Percentiles rank a stretch among this genome's conserved stretches.
phyloP scores from a whole-genome alignment of 2,888 invertebrate species.

The Serripes groenlandicus region DNA sequence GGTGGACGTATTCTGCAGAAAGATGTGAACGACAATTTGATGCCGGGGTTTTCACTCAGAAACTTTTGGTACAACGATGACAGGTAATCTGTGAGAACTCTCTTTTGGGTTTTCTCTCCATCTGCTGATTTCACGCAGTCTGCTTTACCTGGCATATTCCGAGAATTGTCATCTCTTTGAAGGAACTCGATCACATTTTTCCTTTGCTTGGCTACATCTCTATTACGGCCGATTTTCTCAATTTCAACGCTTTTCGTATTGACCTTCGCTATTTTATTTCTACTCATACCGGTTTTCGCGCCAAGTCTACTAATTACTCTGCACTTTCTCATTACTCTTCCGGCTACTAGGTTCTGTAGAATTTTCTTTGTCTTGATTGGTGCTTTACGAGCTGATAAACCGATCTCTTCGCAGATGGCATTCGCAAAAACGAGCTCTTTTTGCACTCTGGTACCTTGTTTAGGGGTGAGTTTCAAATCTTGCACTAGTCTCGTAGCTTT shows the following conservation, averaged over 20 bases:
- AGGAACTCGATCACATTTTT: slow-evolving; percentile 25
- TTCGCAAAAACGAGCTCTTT: no score
- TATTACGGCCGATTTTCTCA: not conserved
- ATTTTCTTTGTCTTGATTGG: slow-evolving; percentile 24
- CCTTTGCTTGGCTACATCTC: slow-evolving; percentile 18
- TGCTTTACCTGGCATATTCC: slow-evolving; percentile 32
- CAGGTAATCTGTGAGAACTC: slow-evolving; percentile 34
- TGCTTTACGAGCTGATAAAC: no score
- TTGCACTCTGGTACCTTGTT: no score
- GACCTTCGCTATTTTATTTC: no score
- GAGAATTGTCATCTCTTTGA: slow-evolving; percentile 30
- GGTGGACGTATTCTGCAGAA: slow-evolving; percentile 32
- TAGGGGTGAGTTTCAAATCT: no score
- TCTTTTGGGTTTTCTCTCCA: slow-evolving; percentile 18
- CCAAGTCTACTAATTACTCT: slow-evolving; percentile 2
- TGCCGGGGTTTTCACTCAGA: slow-evolving; percentile 22
- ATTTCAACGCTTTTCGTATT: not conserved
- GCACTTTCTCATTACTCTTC: slow-evolving; percentile 20
- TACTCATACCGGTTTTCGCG: slow-evolving; percentile 7
- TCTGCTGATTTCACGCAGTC: slow-evolving; percentile 20
- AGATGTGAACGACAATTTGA: slow-evolving; percentile 34
- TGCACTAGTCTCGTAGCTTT: no score
- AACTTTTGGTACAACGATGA: slow-evolving; percentile 25
- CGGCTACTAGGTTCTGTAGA: slow-evolving; percentile 21
- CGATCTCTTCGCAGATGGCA: no score